Evolutionary conservation across 1,140 invertebrate species (phyloP).

Genomic region (Drosophila rhopaloa): DNA sequence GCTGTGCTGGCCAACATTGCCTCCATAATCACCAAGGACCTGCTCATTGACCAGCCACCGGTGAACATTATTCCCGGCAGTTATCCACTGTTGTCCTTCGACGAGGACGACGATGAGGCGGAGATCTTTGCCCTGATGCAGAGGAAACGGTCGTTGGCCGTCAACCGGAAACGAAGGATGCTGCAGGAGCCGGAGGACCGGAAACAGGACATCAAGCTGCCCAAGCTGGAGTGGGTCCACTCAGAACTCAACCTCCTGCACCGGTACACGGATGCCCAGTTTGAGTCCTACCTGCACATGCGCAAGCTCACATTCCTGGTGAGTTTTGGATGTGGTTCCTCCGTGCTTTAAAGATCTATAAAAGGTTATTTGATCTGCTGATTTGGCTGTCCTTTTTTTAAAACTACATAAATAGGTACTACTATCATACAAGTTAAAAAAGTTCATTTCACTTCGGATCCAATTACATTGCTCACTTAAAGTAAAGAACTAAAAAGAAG

Average conservation of each 20-base stretch:
- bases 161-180: slow-evolving; percentile 28
- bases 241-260: slow-evolving; percentile 71
- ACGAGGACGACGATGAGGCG: slow-evolving; percentile 63
- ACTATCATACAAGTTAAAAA: too few relatives aligned
- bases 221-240: slow-evolving; percentile 49
- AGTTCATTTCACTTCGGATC: too few relatives aligned
- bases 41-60: slow-evolving; percentile 66
- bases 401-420: too few relatives aligned
- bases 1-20: slow-evolving; percentile 80
- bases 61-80: not conserved
- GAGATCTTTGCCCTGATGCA: slow-evolving; percentile 71
- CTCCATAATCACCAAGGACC: slow-evolving; percentile 76
- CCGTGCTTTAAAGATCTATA: too few relatives aligned
- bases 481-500: not conserved
- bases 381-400: too few relatives aligned
- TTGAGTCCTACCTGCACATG: slow-evolving; percentile 77
- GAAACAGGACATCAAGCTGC: slow-evolving; percentile 13
- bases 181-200: not conserved
- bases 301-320: slow-evolving; percentile 74
- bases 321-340: slow-evolving; percentile 1
- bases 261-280: slow-evolving; percentile 68
- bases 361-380: not conserved
- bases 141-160: slow-evolving; percentile 45
- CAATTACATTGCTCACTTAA: too few relatives aligned
- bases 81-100: slow-evolving; percentile 46